Percentiles rank a stretch among this genome's conserved stretches.
phyloP scores from a whole-genome alignment of 2,113 vertebrate genomes.

The Varanus komodoensis region DNA sequence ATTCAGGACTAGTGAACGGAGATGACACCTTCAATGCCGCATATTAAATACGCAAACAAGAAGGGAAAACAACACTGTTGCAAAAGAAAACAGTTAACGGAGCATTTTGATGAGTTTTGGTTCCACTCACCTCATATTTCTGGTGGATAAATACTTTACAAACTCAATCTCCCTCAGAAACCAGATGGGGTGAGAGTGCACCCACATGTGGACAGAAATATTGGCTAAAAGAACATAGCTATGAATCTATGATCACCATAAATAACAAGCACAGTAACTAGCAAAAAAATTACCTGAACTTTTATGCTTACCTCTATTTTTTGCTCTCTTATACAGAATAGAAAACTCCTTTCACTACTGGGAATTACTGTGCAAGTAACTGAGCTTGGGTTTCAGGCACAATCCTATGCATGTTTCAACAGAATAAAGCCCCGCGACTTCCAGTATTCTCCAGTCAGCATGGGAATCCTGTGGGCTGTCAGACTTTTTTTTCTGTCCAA shows the following conservation, averaged over 20 bases:
- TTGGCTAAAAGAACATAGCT: not conserved
- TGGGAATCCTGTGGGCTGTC: too few species aligned
- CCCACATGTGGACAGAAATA: not conserved
- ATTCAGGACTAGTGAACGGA: not conserved
- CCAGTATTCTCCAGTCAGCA: too few species aligned
- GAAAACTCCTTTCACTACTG: not conserved
- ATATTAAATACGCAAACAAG: not conserved
- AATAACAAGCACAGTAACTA: not conserved
- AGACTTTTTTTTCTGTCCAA: too few species aligned
- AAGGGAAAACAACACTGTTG: constrained; percentile 9
- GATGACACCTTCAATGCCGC: constrained; percentile 8
- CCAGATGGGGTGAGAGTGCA: not conserved
- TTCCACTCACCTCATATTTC: constrained; percentile 21
- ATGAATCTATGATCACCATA: not conserved
- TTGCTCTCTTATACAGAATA: fast-evolving
- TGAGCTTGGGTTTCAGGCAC: not conserved
- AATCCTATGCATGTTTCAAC: too few species aligned
- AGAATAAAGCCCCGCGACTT: too few species aligned
- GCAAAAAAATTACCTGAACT: not conserved
- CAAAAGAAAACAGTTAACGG: constrained; percentile 23
- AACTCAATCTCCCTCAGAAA: constrained; percentile 21
- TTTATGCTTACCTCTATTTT: constrained; percentile 21
- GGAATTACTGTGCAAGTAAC: not conserved
- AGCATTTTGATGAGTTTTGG: constrained; percentile 7
- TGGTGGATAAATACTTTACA: constrained; percentile 2